Percentiles rank a stretch among this genome's conserved stretches.
Evolutionary conservation across 2,888 invertebrate species (phyloP).

Genomic region (Cantharis flavilabris): DNA sequence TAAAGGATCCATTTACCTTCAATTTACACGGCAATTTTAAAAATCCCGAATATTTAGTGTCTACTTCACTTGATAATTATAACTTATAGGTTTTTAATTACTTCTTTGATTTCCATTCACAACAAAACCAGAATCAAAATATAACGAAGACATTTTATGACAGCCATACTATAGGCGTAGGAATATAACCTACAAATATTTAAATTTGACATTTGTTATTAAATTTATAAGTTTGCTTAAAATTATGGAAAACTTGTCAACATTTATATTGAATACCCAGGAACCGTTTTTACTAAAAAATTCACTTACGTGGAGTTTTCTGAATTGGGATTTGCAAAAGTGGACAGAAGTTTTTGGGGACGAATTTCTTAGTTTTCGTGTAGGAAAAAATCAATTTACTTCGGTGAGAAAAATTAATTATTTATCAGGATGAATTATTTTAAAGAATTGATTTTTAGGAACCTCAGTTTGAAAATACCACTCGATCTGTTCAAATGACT

Average conservation of each 20-base stretch:
- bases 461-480: conserved; percentile 82
- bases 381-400: conserved; percentile 53
- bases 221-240: not conserved
- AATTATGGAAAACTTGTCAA: not conserved
- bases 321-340: conserved; percentile 64
- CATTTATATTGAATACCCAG: conserved; percentile 32
- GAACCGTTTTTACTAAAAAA: conserved; percentile 62
- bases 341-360: conserved; percentile 64
- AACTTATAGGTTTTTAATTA: not conserved
- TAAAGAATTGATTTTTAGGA: conserved; percentile 47
- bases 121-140: conserved; percentile 4
- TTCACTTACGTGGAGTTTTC: conserved; percentile 62
- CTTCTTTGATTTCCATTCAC: not conserved
- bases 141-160: conserved; percentile 10
- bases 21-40: conserved; percentile 7
- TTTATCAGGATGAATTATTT: not conserved
- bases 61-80: not conserved
- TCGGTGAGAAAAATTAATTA: conserved; percentile 41
- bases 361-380: conserved; percentile 63
- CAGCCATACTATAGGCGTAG: conserved; percentile 1
- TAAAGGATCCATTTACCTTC: conserved; percentile 4
- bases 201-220: not conserved
- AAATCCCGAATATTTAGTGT: not conserved
- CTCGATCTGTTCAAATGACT: conserved; percentile 62
- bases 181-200: not conserved